phyloP scores from a whole-genome alignment of 2,888 invertebrate genomes.

The Himalopsyche kuldschensis region DNA sequence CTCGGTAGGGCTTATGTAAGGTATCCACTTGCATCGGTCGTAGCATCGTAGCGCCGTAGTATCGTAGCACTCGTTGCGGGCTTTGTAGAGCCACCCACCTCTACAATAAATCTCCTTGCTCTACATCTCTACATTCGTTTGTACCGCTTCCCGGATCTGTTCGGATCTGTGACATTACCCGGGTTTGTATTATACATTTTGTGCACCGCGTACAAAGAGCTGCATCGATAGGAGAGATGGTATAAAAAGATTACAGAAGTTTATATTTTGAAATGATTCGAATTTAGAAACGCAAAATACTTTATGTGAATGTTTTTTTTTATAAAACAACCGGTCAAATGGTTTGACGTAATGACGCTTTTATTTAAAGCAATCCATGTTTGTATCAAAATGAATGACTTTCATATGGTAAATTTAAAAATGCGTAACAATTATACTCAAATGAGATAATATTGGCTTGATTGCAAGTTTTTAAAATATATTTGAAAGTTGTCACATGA shows the following conservation, averaged over 20 bases:
- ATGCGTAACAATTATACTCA: too few species aligned
- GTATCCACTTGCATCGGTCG: constrained; percentile 24
- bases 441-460: too few species aligned
- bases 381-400: too few species aligned
- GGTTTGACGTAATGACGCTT: too few species aligned
- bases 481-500: too few species aligned
- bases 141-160: constrained; percentile 5
- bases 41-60: not conserved
- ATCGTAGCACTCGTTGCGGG: not conserved
- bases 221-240: not conserved
- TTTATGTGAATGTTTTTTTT: too few species aligned
- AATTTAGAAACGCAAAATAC: too few species aligned
- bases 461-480: too few species aligned
- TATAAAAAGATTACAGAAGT: not conserved
- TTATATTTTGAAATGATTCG: too few species aligned
- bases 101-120: constrained; percentile 19
- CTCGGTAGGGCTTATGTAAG: constrained; percentile 24
- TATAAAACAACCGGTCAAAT: too few species aligned
- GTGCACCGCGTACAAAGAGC: not conserved
- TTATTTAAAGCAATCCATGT: too few species aligned
- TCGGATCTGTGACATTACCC: constrained; percentile 12
- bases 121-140: constrained; percentile 5
- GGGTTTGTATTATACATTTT: constrained; percentile 24
- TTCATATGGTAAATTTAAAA: too few species aligned
- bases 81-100: not conserved